A percentile compares a stretch with the other conserved stretches of the same genome.
Evolutionary conservation across 2,888 invertebrate genomes (phyloP).

Genomic region (Tetragonula carbonaria): DNA sequence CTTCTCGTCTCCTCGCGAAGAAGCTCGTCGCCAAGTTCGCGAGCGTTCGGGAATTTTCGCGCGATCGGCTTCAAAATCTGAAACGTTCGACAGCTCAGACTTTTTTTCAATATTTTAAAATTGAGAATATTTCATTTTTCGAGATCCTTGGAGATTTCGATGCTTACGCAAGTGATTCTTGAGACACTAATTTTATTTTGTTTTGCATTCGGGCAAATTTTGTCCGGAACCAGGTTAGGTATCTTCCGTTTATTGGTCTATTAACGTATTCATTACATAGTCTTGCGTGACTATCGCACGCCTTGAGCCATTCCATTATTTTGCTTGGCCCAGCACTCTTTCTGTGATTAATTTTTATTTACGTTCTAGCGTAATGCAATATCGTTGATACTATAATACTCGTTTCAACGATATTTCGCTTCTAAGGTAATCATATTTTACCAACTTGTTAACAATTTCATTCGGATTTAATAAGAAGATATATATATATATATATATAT

Average conservation of each 20-base stretch:
- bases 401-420: not conserved
- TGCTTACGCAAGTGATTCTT: not conserved
- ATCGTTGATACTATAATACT: not conserved
- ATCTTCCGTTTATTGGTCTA: slow-evolving; percentile 30
- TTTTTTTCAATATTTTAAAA: not conserved
- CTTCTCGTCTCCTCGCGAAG: not conserved
- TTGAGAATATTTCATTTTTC: not conserved
- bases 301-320: slow-evolving; percentile 15
- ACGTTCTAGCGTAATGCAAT: not conserved
- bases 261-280: slow-evolving; percentile 41
- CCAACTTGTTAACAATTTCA: no score
- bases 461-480: no score
- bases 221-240: slow-evolving; percentile 8
- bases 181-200: not conserved
- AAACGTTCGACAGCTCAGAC: no score
- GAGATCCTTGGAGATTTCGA: not conserved
- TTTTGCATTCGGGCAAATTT: not conserved
- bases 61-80: not conserved
- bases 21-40: not conserved
- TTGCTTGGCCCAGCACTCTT: not conserved
- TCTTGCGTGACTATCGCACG: slow-evolving; percentile 37
- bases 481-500: no score
- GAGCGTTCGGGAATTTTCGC: not conserved
- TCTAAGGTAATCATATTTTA: no score
- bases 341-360: slow-evolving; percentile 16